phyloP scores from a whole-genome alignment of 2,797 vertebrate genomes.

The Momotus momota region DNA sequence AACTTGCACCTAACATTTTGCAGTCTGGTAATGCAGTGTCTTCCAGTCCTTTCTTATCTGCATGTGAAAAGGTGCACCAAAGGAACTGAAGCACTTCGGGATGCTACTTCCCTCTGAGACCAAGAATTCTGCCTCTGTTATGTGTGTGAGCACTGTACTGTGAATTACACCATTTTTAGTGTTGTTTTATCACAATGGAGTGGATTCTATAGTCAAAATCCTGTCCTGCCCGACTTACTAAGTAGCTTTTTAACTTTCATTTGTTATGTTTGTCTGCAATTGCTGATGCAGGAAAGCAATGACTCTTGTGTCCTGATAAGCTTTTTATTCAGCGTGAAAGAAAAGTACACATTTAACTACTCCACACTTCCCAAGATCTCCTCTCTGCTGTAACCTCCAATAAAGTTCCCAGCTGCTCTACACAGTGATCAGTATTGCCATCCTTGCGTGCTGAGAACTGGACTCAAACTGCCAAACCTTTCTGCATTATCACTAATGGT shows the following conservation, averaged over 20 bases:
- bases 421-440: accelerated
- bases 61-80: neutral
- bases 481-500: neutral
- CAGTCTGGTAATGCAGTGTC: neutral
- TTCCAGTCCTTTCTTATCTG: neutral
- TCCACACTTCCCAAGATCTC: neutral
- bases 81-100: neutral
- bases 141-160: accelerated
- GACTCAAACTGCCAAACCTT: neutral
- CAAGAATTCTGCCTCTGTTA: neutral
- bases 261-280: neutral
- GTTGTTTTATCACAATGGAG: neutral
- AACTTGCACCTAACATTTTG: neutral
- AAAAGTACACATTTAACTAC: neutral
- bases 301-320: neutral
- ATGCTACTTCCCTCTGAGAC: neutral
- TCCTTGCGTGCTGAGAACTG: neutral
- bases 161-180: neutral
- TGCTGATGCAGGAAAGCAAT: neutral
- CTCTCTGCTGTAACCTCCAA: neutral
- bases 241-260: neutral
- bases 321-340: neutral
- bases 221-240: neutral
- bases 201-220: neutral
- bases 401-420: neutral